Conservation (phyloP, 2,797 vertebrate species). For the Lacerta bilineata region DNA sequence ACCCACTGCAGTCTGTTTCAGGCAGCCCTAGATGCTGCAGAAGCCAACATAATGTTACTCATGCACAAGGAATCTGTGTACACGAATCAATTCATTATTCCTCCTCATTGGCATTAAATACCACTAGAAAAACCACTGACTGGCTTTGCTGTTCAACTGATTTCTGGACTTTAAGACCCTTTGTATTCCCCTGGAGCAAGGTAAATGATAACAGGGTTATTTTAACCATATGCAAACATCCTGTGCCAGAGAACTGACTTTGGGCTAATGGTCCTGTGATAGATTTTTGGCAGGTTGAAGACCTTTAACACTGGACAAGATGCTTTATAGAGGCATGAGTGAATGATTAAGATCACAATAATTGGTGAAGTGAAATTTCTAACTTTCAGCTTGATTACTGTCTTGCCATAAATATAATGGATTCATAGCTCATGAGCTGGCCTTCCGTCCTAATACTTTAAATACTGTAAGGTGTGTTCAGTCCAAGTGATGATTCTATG, state of each 20-base stretch:
- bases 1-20: not conserved
- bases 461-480: not conserved
- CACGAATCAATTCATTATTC: not conserved
- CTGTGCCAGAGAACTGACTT: not conserved
- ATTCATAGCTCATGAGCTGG: not conserved
- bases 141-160: rapidly evolving
- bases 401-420: not conserved
- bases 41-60: not conserved
- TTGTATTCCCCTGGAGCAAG: rapidly evolving
- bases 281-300: constrained; percentile 9
- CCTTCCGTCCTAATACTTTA: not conserved
- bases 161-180: rapidly evolving
- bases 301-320: not conserved
- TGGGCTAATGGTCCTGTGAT: not conserved
- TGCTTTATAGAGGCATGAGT: not conserved
- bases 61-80: not conserved
- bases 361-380: not conserved
- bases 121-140: not conserved
- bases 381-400: not conserved
- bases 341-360: not conserved
- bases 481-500: not conserved
- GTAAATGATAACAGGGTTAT: not conserved
- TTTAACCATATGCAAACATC: not conserved
- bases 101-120: not conserved
- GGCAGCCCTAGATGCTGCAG: rapidly evolving